A percentile compares a stretch with the other conserved stretches of the same genome.
These are phyloP conservation scores for Spodoptera frugiperda DNA, from an alignment of 1,140 invertebrate genomes.

Conservation along the genomic window DNA sequence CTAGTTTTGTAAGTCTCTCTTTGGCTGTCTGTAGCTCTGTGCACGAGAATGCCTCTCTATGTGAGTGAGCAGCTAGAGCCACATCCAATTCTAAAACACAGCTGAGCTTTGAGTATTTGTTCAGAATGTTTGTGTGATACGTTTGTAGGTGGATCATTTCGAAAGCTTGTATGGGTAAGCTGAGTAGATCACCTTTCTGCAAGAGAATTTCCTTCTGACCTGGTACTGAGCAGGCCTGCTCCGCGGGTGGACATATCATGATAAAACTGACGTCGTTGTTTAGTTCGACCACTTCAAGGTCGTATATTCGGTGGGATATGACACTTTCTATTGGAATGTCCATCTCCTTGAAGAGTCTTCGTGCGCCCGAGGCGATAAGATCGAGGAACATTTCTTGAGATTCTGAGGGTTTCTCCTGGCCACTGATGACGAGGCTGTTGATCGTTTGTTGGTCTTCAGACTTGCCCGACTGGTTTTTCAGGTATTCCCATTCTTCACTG, in stretches of 20 bases:
- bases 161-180: slow-evolving; percentile 93
- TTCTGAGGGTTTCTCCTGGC: slow-evolving; percentile 88
- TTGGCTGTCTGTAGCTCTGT: slow-evolving; percentile 94
- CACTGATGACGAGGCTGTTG: slow-evolving; percentile 82
- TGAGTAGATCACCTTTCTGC: slow-evolving; percentile 92
- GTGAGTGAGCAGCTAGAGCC: slow-evolving; percentile 95
- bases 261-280: slow-evolving; percentile 95
- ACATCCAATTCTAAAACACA: slow-evolving; percentile 97
- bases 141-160: slow-evolving; percentile 97
- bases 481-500: slow-evolving; percentile 96
- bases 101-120: slow-evolving; percentile 95
- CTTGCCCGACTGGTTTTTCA: slow-evolving; percentile 87
- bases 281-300: slow-evolving; percentile 96
- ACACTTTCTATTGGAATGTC: slow-evolving; percentile 90
- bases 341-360: slow-evolving; percentile 92
- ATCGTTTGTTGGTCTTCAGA: slow-evolving; percentile 81
- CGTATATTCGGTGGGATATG: slow-evolving; percentile 92
- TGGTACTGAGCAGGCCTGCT: slow-evolving; percentile 96
- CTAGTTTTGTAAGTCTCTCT: slow-evolving; percentile 92
- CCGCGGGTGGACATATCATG: slow-evolving; percentile 95
- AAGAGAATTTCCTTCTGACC: slow-evolving; percentile 94
- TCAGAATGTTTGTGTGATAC: slow-evolving; percentile 95
- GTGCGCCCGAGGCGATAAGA: slow-evolving; percentile 89
- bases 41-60: slow-evolving; percentile 97
- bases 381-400: slow-evolving; percentile 93